Conservation (phyloP, 2,797 vertebrate genomes). For the Macrochelys suwanniensis region DNA sequence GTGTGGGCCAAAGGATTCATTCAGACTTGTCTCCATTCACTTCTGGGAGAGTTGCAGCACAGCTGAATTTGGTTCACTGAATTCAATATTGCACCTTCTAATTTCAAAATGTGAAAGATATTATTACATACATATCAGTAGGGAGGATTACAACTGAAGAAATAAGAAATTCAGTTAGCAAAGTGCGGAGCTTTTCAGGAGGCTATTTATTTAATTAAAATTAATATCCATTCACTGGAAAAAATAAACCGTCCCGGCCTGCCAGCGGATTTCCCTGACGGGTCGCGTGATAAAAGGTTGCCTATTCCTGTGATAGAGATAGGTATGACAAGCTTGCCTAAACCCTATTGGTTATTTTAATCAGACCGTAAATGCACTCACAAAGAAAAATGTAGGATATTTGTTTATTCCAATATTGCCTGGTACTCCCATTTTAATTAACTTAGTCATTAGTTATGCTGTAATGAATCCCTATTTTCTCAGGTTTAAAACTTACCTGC, state of each 20-base stretch:
- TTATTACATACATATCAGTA: neutral
- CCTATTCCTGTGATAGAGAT: neutral
- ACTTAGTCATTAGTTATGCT: conserved; percentile 12
- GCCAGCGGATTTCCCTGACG: too few relatives aligned
- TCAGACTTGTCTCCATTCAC: neutral
- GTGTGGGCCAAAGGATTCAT: neutral
- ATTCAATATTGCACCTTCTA: neutral
- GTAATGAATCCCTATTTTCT: conserved; percentile 29
- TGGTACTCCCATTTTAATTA: neutral
- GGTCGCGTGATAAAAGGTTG: too few relatives aligned
- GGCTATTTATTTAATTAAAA: conserved; percentile 59
- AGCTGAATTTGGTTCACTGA: neutral
- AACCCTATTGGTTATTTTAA: neutral
- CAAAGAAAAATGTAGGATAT: neutral
- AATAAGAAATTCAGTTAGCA: conserved; percentile 21
- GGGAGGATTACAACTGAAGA: neutral
- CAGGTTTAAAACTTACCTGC: conserved; percentile 25
- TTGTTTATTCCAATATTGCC: conserved; percentile 4
- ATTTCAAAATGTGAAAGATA: conserved; percentile 11
- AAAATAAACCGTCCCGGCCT: neutral
- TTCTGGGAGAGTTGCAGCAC: neutral
- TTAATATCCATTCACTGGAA: conserved; percentile 28
- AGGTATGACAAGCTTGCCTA: neutral
- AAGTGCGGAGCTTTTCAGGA: conserved; percentile 30
- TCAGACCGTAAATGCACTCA: neutral